Evolutionary conservation across 2,113 vertebrate species (phyloP), one percentile per base, ranked within the genome.

Genomic region (Macrotis lagotis): DNA sequence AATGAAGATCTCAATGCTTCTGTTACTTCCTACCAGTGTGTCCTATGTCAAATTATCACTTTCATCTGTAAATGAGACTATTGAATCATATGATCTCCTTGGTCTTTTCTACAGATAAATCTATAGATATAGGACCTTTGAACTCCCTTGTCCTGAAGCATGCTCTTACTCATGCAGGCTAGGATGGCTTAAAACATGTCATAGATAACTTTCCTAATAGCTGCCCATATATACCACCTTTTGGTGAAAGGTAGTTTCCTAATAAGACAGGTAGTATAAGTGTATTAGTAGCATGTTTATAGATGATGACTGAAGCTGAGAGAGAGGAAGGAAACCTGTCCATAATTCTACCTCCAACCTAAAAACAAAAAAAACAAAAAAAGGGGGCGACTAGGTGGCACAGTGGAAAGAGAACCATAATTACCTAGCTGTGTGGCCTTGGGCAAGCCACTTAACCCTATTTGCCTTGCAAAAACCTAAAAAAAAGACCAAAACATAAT

Each of bases 221-320:
- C 66, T n/a, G 16, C 16, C 8, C 16, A 7, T 83, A 22, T 83
- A 16, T 44, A 44, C 16, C 37, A 44, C n/a, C n/a, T 83, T 83
- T 83, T 83, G 37, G 37, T 44, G 66, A 16, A 83, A 83, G 5
- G 37, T 83, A 22, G 1, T 83, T 83, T 83, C 37, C 37, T 22
- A 24, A 83, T n/a, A 22, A 1, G 37, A 44, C 16, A 44, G 16
- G 4, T 83, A 44, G 37, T n/a, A 44, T n/a, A 74, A 74, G 59
- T 19, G 37, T 92, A 93, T 89, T 74, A 92, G 31, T 51, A 31
- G 47, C 37, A 92, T 95, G 9, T 92, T 96, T 66, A 25, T 55
- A 91, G 83, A 83, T 51, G 44, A 91, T 91, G 91, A 59, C 47
- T 31, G 24, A n/a, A 92, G 66, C 44, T 88, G 28, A 91, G 66